Evolutionary conservation across 2,797 vertebrate genomes (phyloP), one percentile per base, ranked within the genome.

Genomic region (Melanotaenia trifasciata): DNA sequence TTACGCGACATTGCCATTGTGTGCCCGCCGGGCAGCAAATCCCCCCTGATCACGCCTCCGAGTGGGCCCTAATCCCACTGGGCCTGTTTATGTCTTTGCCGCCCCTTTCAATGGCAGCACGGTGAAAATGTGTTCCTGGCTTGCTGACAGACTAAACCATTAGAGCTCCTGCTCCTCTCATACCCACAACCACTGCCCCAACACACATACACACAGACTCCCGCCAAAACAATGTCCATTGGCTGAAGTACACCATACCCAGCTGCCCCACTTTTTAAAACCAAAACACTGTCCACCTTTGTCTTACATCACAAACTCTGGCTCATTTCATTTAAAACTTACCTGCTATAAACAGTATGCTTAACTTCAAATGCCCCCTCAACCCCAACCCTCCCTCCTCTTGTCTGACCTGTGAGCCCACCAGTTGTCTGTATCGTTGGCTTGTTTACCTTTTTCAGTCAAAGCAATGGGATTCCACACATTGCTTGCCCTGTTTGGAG

Each of bases 21-120:
- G 86, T 87, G 74, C 87, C 87, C 79, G 76, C 71, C 70, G 76
- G 87, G 86, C 83, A 83, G 84, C 87, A 94, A 95, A 95, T 94
- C 93, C 94, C 93, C 93, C 70, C 77, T 91, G 92, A 93, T 94
- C 92, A 93, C 88, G 91, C 79, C 84, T 90, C 88, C 59, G 87
- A 90, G 88, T 90, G 90, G 87, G 71, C 74, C 80, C 80, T 95
- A 94, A 94, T 94, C 94, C 92, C 83, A 82, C 87, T 81, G 74
- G 81, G 76, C 76, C 76, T 92, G 92, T 94, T 94, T 91, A 95
- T 93, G 84, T 93, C 92, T 92, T 94, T 93, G 72, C 85, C 18
- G 35, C 75, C 85, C 78, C 64, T 90, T 92, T 92, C 83, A 89
- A 76, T 61, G 35, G 83, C 79, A 81, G 78, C 80, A 87, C 84